A percentile compares a stretch with the other conserved stretches of the same genome.
Evolutionary conservation across 53 echinoderm and acorn worm genomes (phyloP).

Genomic region (Temnopleurus reevesii): DNA sequence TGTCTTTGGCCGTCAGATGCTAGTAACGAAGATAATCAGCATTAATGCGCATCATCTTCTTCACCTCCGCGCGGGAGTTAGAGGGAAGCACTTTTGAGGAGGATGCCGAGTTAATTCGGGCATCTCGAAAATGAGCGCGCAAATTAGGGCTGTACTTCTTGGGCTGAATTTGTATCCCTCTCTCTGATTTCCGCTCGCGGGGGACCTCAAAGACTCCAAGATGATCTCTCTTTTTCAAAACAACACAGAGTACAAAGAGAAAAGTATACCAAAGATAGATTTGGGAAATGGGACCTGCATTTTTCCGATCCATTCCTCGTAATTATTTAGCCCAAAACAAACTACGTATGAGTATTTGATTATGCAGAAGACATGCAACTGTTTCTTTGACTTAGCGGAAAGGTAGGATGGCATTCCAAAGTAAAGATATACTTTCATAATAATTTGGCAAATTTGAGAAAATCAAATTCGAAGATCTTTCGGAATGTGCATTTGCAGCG

Average conservation of each 20-base stretch:
- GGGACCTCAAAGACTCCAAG: slow-evolving; percentile 33
- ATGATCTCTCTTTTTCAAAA: slow-evolving; percentile 31
- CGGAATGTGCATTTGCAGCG: no score
- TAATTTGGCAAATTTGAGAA: neutral
- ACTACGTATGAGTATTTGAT: slow-evolving; percentile 9
- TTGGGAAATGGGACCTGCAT: neutral
- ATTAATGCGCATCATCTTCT: slow-evolving; percentile 29
- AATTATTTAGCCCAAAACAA: slow-evolving; percentile 16
- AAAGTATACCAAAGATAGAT: neutral
- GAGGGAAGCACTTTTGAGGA: slow-evolving; percentile 13
- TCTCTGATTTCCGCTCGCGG: slow-evolving; percentile 38
- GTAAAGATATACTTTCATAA: neutral
- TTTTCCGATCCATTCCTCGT: slow-evolving; percentile 28
- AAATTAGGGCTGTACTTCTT: slow-evolving; percentile 48
- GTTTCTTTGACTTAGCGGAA: slow-evolving; percentile 9
- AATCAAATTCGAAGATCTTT: neutral
- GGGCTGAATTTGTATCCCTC: slow-evolving; percentile 8
- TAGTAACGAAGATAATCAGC: slow-evolving; percentile 15
- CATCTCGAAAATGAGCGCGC: neutral
- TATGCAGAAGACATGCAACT: slow-evolving; percentile 3
- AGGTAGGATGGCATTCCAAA: neutral
- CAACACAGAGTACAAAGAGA: neutral
- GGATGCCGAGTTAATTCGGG: slow-evolving; percentile 23
- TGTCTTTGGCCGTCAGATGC: slow-evolving; percentile 30
- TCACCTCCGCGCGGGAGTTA: neutral